phyloP scores from a whole-genome alignment of 2,888 invertebrate species.

The Trissolcus brochymenae region DNA sequence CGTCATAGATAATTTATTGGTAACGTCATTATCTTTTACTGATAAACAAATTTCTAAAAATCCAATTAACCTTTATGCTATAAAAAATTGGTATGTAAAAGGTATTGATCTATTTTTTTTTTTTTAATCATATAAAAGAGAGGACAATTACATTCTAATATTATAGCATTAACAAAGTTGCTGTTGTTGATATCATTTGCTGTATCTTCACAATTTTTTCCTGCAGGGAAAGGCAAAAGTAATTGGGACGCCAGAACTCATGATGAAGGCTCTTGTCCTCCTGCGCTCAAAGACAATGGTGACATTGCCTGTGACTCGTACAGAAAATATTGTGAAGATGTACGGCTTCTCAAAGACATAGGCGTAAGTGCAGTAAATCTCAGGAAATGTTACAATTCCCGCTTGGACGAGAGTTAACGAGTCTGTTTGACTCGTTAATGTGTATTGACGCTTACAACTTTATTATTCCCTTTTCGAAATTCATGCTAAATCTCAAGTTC shows the following conservation, averaged over 20 bases:
- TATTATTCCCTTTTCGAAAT: slow-evolving; percentile 25
- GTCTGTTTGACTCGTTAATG: slow-evolving; percentile 33
- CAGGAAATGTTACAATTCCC: slow-evolving; percentile 7
- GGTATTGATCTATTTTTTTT: too few species aligned
- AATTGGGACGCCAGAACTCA: slow-evolving; percentile 81
- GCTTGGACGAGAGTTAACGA: slow-evolving; percentile 19
- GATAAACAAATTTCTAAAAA: too few species aligned
- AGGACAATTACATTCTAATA: background rate
- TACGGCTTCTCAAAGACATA: slow-evolving; percentile 57
- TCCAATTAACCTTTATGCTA: too few species aligned
- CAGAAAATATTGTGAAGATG: slow-evolving; percentile 80
- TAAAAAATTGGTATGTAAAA: too few species aligned
- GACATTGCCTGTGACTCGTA: slow-evolving; percentile 85
- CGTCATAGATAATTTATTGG: too few species aligned
- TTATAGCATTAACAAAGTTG: background rate
- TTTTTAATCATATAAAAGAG: too few species aligned
- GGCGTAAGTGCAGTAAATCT: slow-evolving; percentile 56
- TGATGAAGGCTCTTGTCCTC: slow-evolving; percentile 76
- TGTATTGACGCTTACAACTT: slow-evolving; percentile 23
- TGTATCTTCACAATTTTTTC: slow-evolving; percentile 6
- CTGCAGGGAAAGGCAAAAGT: slow-evolving; percentile 81
- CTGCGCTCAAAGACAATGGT: slow-evolving; percentile 79
- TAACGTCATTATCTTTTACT: too few species aligned
- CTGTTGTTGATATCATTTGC: background rate
- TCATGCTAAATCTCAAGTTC: background rate